Evolutionary conservation across 2,113 vertebrate genomes (phyloP), one percentile per base, ranked within the genome.

Genomic region (Notothenia rossii): DNA sequence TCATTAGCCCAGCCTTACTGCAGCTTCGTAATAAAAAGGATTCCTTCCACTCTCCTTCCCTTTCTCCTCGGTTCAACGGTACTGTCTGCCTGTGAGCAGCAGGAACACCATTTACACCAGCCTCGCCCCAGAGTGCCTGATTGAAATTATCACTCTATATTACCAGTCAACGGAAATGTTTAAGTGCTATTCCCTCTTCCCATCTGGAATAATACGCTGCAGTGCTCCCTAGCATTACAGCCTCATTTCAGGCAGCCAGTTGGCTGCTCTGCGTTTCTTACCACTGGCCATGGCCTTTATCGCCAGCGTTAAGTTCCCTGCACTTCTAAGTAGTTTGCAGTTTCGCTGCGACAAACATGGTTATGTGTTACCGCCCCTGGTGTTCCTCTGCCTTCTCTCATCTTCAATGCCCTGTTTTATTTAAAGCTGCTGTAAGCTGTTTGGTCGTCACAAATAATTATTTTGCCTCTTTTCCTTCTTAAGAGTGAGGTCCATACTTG

Each of bases 201-300:
- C 74, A 82, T 86, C 79, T 78, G 77, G 73, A 89, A 88, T 90
- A 91, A 89, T 79, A 88, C 90, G 82, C 72, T 79, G 77, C 81
- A 18, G 54, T 51, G 71, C 80, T 89, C 61, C 62, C 20, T 86
- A 62, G 77, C 79, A 72, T 81, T 83, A 53, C 46, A 17, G 83
- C 73, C 79, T 90, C 73, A 61, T 82, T 75, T 79, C 67, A 79
- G 65, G 63, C 80, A 60, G 78, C 13, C 5, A 29, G 66, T 63
- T 55, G 68, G 69, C 77, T 68, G 56, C 71, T 79, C 36, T 71
- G 59, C 10, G 0, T 82, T 65, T 85, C 56, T 81, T 50, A 75
- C 77, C 46, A 50, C 75, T 51, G 72, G 72, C 77, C 80, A 33
- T 33, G n/a, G 74, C 55, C 82, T 72, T 79, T 64, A 1, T 53